Conservation (phyloP, 2,113 vertebrate species). For the Oreochromis aureus region DNA sequence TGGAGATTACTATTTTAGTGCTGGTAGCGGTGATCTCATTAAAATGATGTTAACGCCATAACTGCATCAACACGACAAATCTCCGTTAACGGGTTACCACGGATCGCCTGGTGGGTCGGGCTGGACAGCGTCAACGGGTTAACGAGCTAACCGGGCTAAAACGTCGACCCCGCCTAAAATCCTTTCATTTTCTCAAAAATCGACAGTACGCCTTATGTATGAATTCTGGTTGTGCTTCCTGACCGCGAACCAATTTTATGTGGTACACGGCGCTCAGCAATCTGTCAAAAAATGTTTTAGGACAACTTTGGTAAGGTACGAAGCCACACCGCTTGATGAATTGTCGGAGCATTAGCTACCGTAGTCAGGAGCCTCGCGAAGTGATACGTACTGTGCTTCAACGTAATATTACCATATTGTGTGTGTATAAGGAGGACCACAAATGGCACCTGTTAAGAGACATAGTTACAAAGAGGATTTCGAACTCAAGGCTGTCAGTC, state of each 20-base stretch:
- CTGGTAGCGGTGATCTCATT: background rate
- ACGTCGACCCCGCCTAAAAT: background rate
- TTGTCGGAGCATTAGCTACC: background rate
- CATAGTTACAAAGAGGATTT: too few relatives aligned
- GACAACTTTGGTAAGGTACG: fast-evolving
- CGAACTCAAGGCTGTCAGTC: background rate
- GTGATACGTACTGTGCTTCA: background rate
- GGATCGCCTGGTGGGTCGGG: fast-evolving
- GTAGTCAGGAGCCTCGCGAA: background rate
- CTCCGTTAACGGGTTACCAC: fast-evolving
- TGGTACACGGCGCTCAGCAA: fast-evolving
- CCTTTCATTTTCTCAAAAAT: background rate
- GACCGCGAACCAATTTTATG: fast-evolving
- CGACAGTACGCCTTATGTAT: background rate
- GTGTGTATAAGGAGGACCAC: too few relatives aligned
- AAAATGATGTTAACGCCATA: background rate
- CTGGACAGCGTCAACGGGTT: background rate
- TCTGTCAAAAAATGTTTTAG: background rate
- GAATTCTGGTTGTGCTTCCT: background rate
- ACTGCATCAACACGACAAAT: background rate
- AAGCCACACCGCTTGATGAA: fast-evolving
- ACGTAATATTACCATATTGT: background rate
- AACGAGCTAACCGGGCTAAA: background rate
- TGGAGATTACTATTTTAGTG: background rate
- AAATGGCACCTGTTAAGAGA: too few relatives aligned